phyloP scores from a whole-genome alignment of 2,888 invertebrate genomes.

The Ellobium chinense region DNA sequence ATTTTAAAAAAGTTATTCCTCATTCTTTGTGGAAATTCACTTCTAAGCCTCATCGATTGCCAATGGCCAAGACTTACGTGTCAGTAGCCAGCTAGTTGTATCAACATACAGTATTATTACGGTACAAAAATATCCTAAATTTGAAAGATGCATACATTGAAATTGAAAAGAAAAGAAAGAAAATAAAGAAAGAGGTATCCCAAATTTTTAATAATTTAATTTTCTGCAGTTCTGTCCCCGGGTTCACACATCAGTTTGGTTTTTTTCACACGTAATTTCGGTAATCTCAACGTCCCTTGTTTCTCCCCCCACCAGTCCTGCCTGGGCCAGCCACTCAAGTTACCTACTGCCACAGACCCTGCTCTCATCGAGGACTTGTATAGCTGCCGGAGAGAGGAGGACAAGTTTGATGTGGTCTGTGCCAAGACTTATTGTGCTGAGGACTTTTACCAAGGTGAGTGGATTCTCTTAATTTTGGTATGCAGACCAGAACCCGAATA shows the following conservation, averaged over 20 bases:
- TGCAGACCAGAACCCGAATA: too few species aligned
- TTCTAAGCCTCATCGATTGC: too few species aligned
- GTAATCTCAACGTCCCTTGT: neutral
- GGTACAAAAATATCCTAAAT: too few species aligned
- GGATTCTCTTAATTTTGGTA: too few species aligned
- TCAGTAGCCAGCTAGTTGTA: too few species aligned
- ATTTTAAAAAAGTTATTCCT: too few species aligned
- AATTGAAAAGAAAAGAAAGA: neutral
- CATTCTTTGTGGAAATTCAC: too few species aligned
- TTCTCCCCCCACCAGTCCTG: slow-evolving; percentile 62
- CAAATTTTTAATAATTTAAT: neutral
- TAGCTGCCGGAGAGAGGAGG: slow-evolving; percentile 83
- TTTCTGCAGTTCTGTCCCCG: neutral
- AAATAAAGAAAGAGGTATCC: neutral
- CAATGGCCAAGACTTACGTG: too few species aligned
- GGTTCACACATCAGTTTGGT: too few species aligned
- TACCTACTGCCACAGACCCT: slow-evolving; percentile 91
- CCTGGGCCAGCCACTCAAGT: slow-evolving; percentile 71
- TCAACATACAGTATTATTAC: too few species aligned
- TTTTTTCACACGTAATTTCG: neutral
- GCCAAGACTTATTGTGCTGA: slow-evolving; percentile 98
- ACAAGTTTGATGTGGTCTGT: slow-evolving; percentile 84
- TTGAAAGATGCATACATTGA: too few species aligned
- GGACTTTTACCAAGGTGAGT: slow-evolving; percentile 92
- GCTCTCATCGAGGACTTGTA: slow-evolving; percentile 89